Base-by-base conservation (phyloP, 2,888 invertebrate genomes). In the Falcaria lacertinaria region DNA sequence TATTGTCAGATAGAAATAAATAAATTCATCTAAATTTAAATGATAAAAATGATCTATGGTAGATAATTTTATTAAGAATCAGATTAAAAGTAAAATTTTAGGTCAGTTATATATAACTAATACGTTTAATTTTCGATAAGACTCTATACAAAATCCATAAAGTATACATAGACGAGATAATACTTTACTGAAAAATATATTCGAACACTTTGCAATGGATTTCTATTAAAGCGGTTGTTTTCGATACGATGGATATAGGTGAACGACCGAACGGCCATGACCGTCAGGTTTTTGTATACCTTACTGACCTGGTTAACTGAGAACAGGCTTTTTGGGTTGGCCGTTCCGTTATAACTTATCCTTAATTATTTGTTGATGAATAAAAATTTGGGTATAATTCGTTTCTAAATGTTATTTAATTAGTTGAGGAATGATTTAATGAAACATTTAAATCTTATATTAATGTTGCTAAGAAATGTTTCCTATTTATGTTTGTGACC, bases 201-300 rank as follows among this genome's bases (percentile, higher is more conserved):
- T 22, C 34, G 4, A 34, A 37, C 43, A 41, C 38, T 34, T 41
- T 15, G 40, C 44, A 28, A 46, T 52, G 49, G 36, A 33, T 14
- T 34, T 13, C 22, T 28, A 39, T 15, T 35, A 43, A 39, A 32
- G 44, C 48, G 17, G 43, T n/a, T 44, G 48, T 28, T 48, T 42
- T 37, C 22, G 35, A 48, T 36, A 43, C 45, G 43, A 47, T 48
- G 50, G 37, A 36, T 39, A 39, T 43, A 57, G 71, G 60, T 69
- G 54, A 66, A 64, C 42, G 70, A 60, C 65, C 72, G 43, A 41
- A 47, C 65, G 71, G 71, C 71, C 73, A 47, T 74, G 74, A 70
- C 74, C 71, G 64, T 48, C 47, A 41, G 41, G 47, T 47, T 45
- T 38, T 38, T 47, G 42, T 39, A 53, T 51, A 45, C 44, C 48